These are phyloP conservation scores for Apostichopus parvimensis DNA, from an alignment of 35 echinoderm and acorn worm genomes.

Conservation along the genomic window DNA sequence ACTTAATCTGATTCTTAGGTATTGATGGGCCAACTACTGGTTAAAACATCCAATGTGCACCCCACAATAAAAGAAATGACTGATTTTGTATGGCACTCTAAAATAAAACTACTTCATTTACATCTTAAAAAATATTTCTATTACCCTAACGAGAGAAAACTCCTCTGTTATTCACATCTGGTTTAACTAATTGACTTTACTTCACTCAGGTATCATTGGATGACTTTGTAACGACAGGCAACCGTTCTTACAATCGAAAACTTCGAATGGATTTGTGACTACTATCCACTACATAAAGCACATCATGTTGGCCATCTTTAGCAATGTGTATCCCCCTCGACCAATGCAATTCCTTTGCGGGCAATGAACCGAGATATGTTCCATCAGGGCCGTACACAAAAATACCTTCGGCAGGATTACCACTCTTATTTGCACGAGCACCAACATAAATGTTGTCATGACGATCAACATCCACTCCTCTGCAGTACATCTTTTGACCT, in stretches of 20 bases:
- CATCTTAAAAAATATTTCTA: no score
- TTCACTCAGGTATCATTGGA: no score
- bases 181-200: no score
- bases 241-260: background rate
- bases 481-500: slow-evolving; percentile 45
- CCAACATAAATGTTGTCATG: slow-evolving; percentile 64
- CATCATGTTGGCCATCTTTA: background rate
- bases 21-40: no score
- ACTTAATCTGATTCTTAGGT: no score
- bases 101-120: no score
- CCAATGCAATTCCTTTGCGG: background rate
- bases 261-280: background rate
- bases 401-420: slow-evolving; percentile 18
- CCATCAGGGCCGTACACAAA: slow-evolving; percentile 53
- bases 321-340: slow-evolving; percentile 19
- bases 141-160: no score
- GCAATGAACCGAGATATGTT: slow-evolving; percentile 14
- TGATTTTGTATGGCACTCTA: no score
- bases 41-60: no score
- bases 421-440: background rate
- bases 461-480: slow-evolving; percentile 47
- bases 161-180: no score
- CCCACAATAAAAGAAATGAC: no score
- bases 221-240: no score
- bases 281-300: slow-evolving; percentile 2